Base-by-base conservation (phyloP, 2,797 vertebrate species). In the Acipenser transmontanus region DNA sequence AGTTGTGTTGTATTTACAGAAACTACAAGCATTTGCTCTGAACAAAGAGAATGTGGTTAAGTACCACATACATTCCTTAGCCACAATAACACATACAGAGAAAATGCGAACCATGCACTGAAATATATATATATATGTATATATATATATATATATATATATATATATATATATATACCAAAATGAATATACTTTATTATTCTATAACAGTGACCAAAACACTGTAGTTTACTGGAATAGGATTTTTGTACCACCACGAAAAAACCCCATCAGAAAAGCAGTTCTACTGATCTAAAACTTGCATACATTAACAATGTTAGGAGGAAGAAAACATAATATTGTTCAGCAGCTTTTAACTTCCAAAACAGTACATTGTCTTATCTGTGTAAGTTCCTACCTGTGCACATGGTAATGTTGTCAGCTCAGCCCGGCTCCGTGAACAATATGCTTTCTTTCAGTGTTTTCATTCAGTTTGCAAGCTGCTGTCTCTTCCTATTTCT, bases 1-100 rank as follows among this genome's bases (percentile, higher is more conserved):
- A 81, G 78, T 69, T 74, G 76, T 66, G 73, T 59, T 61, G 73
- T 69, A 62, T 72, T 67, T 73, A 72, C 76, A 17, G 47, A 47
- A 66, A 69, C 65, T 56, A 48, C 67, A 75, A 77, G 67, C 72
- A 77, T 68, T 73, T 73, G 68, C 75, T 75, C 75, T 80, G 84
- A 87, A 90, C 87, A 88, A 89, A 89, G 84, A 86, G 77, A 85
- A 78, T 79, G 80, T 72, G 77, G 82, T 82, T 74, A 82, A 83
- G 67, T 54, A 70, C 51, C 50, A 60, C 62, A 79, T 80, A 83
- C 82, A 87, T 89, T 88, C 84, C 84, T 52, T 51, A 20, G 59
- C 14, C 63, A 61, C 65, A 59, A 48, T 12, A 50, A 49, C 9
- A 59, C 17, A 52, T 48, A 63, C 60, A 63, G 65, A 63, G 61